Evolutionary conservation across 1,140 invertebrate genomes (phyloP).

Genomic region (Hypothenemus hampei): DNA sequence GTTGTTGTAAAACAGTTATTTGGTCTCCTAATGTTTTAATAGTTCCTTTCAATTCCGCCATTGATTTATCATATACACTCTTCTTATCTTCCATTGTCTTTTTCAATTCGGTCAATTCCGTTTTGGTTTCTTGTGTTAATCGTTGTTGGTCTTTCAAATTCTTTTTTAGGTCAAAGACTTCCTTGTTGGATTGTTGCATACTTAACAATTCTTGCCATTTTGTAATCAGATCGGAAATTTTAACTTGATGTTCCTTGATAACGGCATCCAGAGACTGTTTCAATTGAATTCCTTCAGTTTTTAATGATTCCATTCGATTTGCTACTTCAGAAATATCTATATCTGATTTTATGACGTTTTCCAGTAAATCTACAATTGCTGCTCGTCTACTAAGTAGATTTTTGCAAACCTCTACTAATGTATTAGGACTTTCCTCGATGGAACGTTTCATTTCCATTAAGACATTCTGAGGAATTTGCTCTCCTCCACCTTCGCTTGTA

Average conservation of each 20-base stretch:
- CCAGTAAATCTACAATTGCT: slow-evolving; percentile 30
- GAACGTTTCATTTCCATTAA: slow-evolving; percentile 30
- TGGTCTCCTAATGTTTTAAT: slow-evolving; percentile 31
- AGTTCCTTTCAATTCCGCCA: slow-evolving; percentile 27
- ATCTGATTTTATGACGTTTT: slow-evolving; percentile 29
- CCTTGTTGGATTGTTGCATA: neutral
- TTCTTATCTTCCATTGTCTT: neutral
- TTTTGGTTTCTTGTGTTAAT: neutral
- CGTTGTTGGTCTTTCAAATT: neutral
- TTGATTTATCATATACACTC: slow-evolving; percentile 22
- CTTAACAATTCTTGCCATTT: slow-evolving; percentile 31
- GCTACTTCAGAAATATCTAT: slow-evolving; percentile 25
- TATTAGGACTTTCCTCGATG: slow-evolving; percentile 31
- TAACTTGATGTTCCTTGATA: neutral
- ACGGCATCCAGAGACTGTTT: neutral
- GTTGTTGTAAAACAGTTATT: slow-evolving; percentile 33
- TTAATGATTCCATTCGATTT: slow-evolving; percentile 28
- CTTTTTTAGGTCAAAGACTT: neutral
- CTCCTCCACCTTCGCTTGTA: slow-evolving; percentile 14
- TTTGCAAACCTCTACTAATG: slow-evolving; percentile 31
- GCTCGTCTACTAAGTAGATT: slow-evolving; percentile 29
- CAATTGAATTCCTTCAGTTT: slow-evolving; percentile 20
- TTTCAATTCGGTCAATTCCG: neutral
- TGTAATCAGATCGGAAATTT: slow-evolving; percentile 20
- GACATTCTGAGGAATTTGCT: slow-evolving; percentile 21